A percentile compares a stretch with the other conserved stretches of the same genome.
Conservation (phyloP, 2,888 invertebrate species). For the Spodoptera picta region DNA sequence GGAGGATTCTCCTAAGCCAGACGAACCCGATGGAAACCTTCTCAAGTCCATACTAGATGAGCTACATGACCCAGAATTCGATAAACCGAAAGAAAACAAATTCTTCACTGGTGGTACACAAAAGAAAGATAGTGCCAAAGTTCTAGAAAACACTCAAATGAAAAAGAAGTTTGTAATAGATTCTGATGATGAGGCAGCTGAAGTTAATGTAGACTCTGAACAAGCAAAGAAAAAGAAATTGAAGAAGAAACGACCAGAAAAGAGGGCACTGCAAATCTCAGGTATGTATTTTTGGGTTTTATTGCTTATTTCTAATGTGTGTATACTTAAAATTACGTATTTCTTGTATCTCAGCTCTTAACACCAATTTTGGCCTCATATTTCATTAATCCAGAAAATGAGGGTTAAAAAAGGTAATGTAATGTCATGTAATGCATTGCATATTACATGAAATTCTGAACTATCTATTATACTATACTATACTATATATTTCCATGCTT, state of each 20-base stretch:
- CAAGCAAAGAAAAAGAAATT: constrained; percentile 72
- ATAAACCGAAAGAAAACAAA: constrained; percentile 71
- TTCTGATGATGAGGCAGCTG: constrained; percentile 75
- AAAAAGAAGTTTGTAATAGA: constrained; percentile 81
- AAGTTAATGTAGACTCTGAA: constrained; percentile 37
- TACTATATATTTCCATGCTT: no score
- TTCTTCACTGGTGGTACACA: constrained; percentile 66
- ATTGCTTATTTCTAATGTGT: no score
- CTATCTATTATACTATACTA: no score
- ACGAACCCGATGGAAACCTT: constrained; percentile 48
- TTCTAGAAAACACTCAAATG: constrained; percentile 50
- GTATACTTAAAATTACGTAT: no score
- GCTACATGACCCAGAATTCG: constrained; percentile 74
- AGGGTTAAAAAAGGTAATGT: no score
- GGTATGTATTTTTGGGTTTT: constrained; percentile 62
- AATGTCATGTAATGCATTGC: no score
- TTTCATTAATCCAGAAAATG: no score
- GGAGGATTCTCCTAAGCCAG: constrained; percentile 19
- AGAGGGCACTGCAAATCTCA: constrained; percentile 81
- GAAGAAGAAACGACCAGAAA: constrained; percentile 74
- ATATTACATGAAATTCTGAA: no score
- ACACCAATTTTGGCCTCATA: no score
- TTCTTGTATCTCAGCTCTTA: no score
- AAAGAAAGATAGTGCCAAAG: constrained; percentile 45
- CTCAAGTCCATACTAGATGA: constrained; percentile 79